Evolutionary conservation across 2,113 vertebrate species (phyloP).

Genomic region (Protobothrops mucrosquamatus): DNA sequence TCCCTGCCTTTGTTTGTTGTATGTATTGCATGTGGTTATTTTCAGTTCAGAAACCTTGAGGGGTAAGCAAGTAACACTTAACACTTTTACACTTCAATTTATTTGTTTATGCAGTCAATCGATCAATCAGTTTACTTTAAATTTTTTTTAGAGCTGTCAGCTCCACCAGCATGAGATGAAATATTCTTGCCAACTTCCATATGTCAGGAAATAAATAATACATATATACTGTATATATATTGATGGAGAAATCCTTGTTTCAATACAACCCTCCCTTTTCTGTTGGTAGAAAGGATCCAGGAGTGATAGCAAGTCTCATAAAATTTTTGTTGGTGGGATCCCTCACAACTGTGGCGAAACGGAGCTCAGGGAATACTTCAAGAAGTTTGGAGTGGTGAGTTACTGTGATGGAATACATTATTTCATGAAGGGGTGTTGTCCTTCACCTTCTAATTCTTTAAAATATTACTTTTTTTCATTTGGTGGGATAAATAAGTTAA

Average conservation of each 20-base stretch:
- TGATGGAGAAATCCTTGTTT: background rate
- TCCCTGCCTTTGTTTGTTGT: background rate
- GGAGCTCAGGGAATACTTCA: constrained; percentile 99
- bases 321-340: constrained; percentile 99
- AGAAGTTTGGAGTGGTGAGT: constrained; percentile 99
- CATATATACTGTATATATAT: too few relatives aligned
- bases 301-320: constrained; percentile 98
- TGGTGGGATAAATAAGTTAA: background rate
- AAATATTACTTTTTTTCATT: background rate
- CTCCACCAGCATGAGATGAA: background rate
- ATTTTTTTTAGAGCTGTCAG: background rate
- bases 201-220: background rate
- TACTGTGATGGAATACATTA: background rate
- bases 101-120: background rate
- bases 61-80: background rate
- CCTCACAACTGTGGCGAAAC: constrained; percentile 99
- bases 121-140: background rate
- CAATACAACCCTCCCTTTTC: constrained; percentile 49
- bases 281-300: constrained; percentile 94
- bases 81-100: background rate
- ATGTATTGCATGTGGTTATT: background rate
- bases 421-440: background rate
- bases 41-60: background rate
- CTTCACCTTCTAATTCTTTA: background rate
- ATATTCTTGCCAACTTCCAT: background rate